These are phyloP conservation scores for Heterodera filipjevi DNA, from an alignment of 2,888 invertebrate species.

Conservation along the genomic window DNA sequence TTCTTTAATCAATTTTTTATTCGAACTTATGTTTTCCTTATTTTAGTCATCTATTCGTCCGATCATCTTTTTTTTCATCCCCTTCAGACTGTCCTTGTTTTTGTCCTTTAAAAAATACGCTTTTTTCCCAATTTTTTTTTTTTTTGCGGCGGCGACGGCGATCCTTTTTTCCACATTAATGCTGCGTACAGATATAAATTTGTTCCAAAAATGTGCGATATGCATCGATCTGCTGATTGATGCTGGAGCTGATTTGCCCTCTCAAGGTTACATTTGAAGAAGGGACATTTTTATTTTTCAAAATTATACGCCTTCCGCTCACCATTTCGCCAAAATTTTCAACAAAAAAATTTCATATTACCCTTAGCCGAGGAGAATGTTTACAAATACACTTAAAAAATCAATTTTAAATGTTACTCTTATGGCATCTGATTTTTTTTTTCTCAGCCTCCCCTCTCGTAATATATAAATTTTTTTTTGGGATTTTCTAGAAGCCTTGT, in stretches of 20 bases:
- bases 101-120: background rate
- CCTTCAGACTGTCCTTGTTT: background rate
- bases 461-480: no score
- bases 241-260: background rate
- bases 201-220: conserved; percentile 1
- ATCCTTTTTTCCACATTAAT: background rate
- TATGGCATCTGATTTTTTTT: no score
- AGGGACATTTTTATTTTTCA: background rate
- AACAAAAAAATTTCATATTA: background rate
- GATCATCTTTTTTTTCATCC: no score
- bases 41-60: no score
- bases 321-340: background rate
- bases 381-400: no score
- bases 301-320: background rate
- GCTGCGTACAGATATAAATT: background rate
- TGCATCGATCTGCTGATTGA: background rate
- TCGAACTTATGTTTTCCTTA: background rate
- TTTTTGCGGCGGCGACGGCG: background rate
- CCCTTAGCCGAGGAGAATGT: no score
- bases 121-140: background rate
- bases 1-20: no score
- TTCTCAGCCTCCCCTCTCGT: no score
- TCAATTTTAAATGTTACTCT: no score
- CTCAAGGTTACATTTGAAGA: background rate
- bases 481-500: no score